phyloP scores from a whole-genome alignment of 2,113 vertebrate genomes.

The Pholis gunnellus region DNA sequence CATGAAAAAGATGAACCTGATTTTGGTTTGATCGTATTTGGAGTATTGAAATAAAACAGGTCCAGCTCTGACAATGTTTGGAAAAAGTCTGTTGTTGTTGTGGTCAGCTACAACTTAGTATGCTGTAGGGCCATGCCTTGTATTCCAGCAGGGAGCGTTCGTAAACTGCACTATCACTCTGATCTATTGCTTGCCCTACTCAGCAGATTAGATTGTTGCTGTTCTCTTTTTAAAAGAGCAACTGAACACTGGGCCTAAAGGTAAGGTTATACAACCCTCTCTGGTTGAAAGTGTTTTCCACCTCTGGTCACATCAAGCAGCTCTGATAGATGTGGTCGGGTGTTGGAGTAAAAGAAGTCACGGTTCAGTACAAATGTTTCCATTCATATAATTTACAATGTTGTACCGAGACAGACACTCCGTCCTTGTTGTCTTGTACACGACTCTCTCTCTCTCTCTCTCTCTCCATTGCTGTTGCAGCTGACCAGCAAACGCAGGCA shows the following conservation, averaged over 20 bases:
- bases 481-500: too few relatives aligned
- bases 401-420: too few relatives aligned
- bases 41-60: not conserved
- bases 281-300: not conserved
- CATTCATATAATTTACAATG: too few relatives aligned
- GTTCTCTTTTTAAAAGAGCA: conserved; percentile 7
- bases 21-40: conserved; percentile 8
- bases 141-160: not conserved
- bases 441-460: too few relatives aligned
- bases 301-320: not conserved
- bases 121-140: not conserved
- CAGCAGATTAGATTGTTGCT: conserved; percentile 16
- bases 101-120: not conserved
- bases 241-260: not conserved
- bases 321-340: not conserved
- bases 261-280: not conserved
- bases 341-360: not conserved
- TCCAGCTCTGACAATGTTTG: not conserved
- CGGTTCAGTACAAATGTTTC: not conserved
- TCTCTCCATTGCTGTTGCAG: too few relatives aligned
- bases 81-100: not conserved
- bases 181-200: conserved; percentile 10
- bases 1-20: not conserved
- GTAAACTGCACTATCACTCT: conserved; percentile 2
- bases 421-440: too few relatives aligned